These are phyloP conservation scores for Ammospiza maritima DNA, from an alignment of 2,797 vertebrate species.

Conservation along the genomic window DNA sequence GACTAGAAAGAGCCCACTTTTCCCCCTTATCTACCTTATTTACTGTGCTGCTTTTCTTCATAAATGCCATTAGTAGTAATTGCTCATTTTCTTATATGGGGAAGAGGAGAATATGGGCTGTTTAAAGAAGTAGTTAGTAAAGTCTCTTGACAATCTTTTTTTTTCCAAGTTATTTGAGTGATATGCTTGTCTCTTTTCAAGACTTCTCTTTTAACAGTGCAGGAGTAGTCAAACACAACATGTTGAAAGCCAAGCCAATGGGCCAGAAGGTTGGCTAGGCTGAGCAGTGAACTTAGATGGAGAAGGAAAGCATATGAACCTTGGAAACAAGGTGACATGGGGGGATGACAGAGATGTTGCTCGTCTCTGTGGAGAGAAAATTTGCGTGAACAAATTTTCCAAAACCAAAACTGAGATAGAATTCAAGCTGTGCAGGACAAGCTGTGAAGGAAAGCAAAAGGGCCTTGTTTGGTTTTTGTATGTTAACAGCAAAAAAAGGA, in stretches of 20 bases:
- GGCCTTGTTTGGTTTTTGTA: fast-evolving
- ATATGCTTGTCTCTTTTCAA: background rate
- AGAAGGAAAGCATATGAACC: background rate
- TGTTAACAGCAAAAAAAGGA: background rate
- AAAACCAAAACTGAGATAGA: background rate
- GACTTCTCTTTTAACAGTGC: background rate
- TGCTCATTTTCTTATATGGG: background rate
- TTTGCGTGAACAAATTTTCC: too few species aligned
- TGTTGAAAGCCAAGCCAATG: background rate
- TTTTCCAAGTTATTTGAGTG: background rate
- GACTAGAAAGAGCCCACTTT: background rate
- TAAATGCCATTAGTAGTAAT: background rate
- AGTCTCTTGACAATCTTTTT: background rate
- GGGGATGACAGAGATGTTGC: background rate
- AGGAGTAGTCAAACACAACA: background rate
- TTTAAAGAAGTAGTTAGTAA: background rate
- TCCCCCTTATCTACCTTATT: background rate
- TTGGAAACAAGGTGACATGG: background rate
- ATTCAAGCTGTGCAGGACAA: background rate
- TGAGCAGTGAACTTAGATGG: background rate
- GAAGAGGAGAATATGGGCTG: background rate
- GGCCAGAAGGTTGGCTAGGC: background rate
- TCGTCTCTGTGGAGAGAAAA: background rate
- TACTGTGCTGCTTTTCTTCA: background rate
- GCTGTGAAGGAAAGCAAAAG: background rate